Percentiles rank a stretch among this genome's conserved stretches.
phyloP scores from a whole-genome alignment of 2,797 vertebrate genomes.

The Balearica regulorum region DNA sequence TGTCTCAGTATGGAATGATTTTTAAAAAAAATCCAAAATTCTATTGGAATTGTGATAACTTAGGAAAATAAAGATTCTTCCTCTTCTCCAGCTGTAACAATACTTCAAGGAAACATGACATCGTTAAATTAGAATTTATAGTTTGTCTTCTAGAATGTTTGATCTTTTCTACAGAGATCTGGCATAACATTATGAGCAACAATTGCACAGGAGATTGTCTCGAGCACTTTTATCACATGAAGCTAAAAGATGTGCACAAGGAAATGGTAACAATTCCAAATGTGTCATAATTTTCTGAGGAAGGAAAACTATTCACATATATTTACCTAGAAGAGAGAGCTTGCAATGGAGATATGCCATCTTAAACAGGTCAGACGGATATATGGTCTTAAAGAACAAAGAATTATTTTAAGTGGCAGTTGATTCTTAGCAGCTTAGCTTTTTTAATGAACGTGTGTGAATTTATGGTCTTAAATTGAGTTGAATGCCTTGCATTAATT shows the following conservation, averaged over 20 bases:
- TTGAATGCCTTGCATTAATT: not conserved
- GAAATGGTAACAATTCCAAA: not conserved
- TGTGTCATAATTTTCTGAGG: not conserved
- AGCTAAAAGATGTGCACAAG: not conserved
- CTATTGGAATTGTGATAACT: not conserved
- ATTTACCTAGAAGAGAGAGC: not conserved
- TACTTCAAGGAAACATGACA: not conserved
- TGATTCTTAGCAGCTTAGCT: not conserved
- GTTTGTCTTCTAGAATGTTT: not conserved
- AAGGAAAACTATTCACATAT: not conserved
- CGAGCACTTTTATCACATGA: not conserved
- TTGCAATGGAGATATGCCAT: not conserved
- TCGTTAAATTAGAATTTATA: not conserved
- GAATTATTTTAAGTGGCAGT: not conserved
- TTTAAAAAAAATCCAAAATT: not conserved
- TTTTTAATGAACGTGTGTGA: not conserved
- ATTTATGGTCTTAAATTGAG: not conserved
- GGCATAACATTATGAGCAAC: not conserved
- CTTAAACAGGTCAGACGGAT: not conserved
- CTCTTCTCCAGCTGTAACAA: not conserved
- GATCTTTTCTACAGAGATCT: not conserved
- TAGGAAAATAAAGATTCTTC: not conserved
- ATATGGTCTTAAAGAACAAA: not conserved
- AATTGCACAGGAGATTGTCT: not conserved
- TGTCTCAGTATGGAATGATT: not conserved